Base-by-base conservation (phyloP, 1,140 invertebrate species). In the Leucophenga varia region DNA sequence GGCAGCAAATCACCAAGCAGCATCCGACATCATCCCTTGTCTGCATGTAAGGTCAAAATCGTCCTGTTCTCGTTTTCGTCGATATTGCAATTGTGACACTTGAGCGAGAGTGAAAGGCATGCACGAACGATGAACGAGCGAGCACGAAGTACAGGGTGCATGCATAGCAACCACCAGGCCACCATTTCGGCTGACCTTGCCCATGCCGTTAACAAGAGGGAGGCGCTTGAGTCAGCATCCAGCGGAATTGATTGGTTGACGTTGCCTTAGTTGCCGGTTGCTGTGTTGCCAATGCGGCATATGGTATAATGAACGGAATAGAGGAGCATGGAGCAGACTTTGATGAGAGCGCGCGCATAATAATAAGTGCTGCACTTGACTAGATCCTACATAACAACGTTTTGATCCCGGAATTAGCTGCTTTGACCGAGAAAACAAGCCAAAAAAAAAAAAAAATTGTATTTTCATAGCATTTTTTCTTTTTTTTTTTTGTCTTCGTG, bases 341-440 rank as follows among this genome's bases (percentile, higher is more conserved):
- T n/a, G n/a, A n/a, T n/a, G n/a, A n/a, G 22, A 25, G 22, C 22
- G 22, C 22, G 22, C 22, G 22, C 22, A 6, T 25, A n/a, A n/a
- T n/a, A n/a, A n/a, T n/a, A 37, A 37, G 35, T 37, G 35, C 14
- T 18, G 42, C 61, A 65, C 63, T 65, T 65, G 63, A 56, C 32
- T 55, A 67, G 63, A 65, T 65, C 56, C 59, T 56, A 59, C 59
- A 67, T 67, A 67, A 64, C 59, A 53, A 59, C 59, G 59, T 63
- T 68, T 67, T 67, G 56, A 67, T 64, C 56, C 64, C 59, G 56
- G 63, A 67, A 67, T 67, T 67, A 67, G 63, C 63, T 65, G 52
- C 22, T 25, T 25, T 25, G 22, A 25, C 22, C 22, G 22, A 25
- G 22, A 42, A 55, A 49, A 36, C 61, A 63, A 47, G 59, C 54